Percentiles rank a stretch among this genome's conserved stretches.
phyloP scores from a whole-genome alignment of 1,140 invertebrate species.

The Lucilia cuprina region DNA sequence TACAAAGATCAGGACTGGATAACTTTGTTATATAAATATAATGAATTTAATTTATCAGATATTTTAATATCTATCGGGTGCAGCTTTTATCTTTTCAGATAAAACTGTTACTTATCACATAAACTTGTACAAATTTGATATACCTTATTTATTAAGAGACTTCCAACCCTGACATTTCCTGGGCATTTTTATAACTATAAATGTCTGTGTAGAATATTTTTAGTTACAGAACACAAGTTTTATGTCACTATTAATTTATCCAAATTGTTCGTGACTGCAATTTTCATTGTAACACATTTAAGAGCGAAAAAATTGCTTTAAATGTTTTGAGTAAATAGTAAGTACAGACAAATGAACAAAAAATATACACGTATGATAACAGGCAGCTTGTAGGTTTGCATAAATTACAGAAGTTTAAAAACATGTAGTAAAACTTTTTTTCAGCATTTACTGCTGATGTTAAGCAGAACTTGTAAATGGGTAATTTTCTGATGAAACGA shows the following conservation, averaged over 20 bases:
- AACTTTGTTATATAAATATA: too few relatives aligned
- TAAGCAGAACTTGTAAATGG: too few relatives aligned
- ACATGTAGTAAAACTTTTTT: background rate
- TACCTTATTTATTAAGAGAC: too few relatives aligned
- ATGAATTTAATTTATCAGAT: too few relatives aligned
- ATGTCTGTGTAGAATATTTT: background rate
- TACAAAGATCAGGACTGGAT: too few relatives aligned
- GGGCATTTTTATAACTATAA: background rate
- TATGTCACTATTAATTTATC: slow-evolving; percentile 3
- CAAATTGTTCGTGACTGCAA: background rate
- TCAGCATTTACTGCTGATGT: background rate
- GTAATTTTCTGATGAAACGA: too few relatives aligned
- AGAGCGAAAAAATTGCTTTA: background rate
- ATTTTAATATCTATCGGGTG: too few relatives aligned
- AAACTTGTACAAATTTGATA: too few relatives aligned
- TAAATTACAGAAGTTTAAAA: background rate
- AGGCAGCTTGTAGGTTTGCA: background rate
- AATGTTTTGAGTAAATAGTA: background rate
- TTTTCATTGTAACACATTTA: background rate
- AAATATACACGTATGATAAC: background rate
- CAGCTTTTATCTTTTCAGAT: too few relatives aligned
- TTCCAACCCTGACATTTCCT: too few relatives aligned
- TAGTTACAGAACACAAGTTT: background rate
- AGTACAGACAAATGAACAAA: background rate
- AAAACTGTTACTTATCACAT: too few relatives aligned